Base-by-base conservation (phyloP, 2,888 invertebrate genomes). In the Brachyptera putata region DNA sequence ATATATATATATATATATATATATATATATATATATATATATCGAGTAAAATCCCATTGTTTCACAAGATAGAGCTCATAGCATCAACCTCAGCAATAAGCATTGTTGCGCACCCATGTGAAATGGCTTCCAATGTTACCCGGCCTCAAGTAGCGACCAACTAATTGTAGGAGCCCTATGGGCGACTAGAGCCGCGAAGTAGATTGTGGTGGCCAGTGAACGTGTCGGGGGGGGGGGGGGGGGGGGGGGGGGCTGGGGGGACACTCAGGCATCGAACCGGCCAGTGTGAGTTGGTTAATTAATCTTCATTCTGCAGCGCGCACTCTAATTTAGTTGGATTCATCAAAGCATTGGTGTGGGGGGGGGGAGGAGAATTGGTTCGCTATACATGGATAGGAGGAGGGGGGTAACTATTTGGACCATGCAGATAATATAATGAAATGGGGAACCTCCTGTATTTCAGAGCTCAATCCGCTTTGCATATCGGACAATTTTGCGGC, bases 401-500 rank as follows among this genome's bases (percentile, higher is more conserved):
- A n/a, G 1, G 13, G 26, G 16, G n/a, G 26, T 30, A 50, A 16
- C 26, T 25, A 50, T 50, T 50, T 50, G 30, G 26, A 22, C 41
- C 18, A 18, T n/a, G 16, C 50, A 25, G 49, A 25, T 26, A 14
- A 14, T 25, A 9, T 13, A 22, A 24, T 13, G 48, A 22, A 13
- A 25, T 16, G 14, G 49, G 24, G 24, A 18, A 18, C 24, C 30
- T 22, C 13, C 26, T 22, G 24, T 16, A 25, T 50, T 30, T 26
- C 26, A 25, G 25, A 50, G 49, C 49, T 26, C 49, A 50, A 50
- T 50, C 50, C 49, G 26, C 49, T 50, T 30, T 50, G 49, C 49
- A 50, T 50, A 50, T 50, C 26, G 49, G 49, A 50, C 49, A 50
- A 30, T 50, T 50, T 50, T 50, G 49, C 49, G 49, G 49, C 49